A percentile compares a stretch with the other conserved stretches of the same genome.
Conservation (phyloP, 2,113 vertebrate genomes). For the Amphiprion percula region DNA sequence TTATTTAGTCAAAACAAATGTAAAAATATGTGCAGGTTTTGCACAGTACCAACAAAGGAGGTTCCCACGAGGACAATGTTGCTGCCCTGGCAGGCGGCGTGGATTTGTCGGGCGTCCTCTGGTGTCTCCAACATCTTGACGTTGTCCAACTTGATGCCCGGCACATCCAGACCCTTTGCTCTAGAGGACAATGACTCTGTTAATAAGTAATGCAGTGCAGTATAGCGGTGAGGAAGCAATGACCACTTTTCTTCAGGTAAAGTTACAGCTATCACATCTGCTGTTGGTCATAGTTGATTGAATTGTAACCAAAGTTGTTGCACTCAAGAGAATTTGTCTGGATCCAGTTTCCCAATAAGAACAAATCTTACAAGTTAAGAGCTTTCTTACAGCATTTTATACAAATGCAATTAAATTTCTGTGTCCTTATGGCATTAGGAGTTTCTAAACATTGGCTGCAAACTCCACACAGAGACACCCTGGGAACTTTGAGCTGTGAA, state of each 20-base stretch:
- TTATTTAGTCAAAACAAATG: neutral
- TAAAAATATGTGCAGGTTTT: neutral
- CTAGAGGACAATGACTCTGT: slow-evolving; percentile 66
- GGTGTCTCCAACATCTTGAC: slow-evolving; percentile 84
- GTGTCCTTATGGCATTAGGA: too few relatives aligned
- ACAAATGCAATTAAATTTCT: too few relatives aligned
- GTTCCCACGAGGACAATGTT: slow-evolving; percentile 86
- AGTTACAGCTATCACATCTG: too few relatives aligned
- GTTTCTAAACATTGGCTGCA: too few relatives aligned
- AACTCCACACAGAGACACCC: too few relatives aligned
- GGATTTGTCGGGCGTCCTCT: slow-evolving; percentile 85
- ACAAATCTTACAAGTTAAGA: too few relatives aligned
- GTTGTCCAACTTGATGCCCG: slow-evolving; percentile 84
- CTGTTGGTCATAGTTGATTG: too few relatives aligned
- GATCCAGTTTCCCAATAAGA: too few relatives aligned
- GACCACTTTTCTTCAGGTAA: neutral
- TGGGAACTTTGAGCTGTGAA: too few relatives aligned
- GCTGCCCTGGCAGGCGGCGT: slow-evolving; percentile 76
- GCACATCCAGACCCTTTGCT: slow-evolving; percentile 78
- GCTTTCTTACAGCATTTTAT: too few relatives aligned
- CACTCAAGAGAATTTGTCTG: too few relatives aligned
- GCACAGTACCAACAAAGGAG: slow-evolving; percentile 88
- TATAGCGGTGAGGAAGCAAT: neutral
- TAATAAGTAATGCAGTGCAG: neutral
- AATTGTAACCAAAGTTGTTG: too few relatives aligned